A percentile compares a stretch with the other conserved stretches of the same genome.
Conservation (phyloP, 2,888 invertebrate species). For the Phalera bucephala region DNA sequence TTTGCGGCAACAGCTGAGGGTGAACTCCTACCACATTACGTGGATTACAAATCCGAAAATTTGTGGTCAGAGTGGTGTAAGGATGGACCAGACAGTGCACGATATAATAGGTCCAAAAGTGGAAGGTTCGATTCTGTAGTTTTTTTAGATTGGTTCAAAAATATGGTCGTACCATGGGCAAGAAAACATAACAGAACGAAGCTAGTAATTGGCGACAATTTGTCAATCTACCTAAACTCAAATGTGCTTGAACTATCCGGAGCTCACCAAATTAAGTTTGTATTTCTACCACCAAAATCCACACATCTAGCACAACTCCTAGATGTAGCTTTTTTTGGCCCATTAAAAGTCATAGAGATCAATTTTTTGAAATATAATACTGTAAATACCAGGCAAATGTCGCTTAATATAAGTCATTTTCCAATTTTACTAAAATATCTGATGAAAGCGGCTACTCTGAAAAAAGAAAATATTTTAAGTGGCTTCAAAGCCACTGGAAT, state of each 20-base stretch:
- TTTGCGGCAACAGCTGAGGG: constrained; percentile 39
- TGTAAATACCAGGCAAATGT: constrained; percentile 3
- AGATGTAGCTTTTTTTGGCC: constrained; percentile 6
- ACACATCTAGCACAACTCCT: constrained; percentile 10
- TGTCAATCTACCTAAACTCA: constrained; percentile 10
- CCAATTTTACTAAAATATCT: constrained; percentile 6
- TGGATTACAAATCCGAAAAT: constrained; percentile 54
- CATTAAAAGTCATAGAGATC: constrained; percentile 4
- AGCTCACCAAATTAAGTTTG: constrained; percentile 7
- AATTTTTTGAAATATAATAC: constrained; percentile 3
- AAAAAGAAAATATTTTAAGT: constrained; percentile 8
- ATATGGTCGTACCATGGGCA: constrained; percentile 10
- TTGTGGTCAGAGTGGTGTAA: constrained; percentile 47
- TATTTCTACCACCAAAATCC: constrained; percentile 10
- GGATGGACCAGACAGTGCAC: constrained; percentile 38
- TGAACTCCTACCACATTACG: constrained; percentile 38
- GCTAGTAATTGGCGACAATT: constrained; percentile 17
- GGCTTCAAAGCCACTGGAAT: constrained; percentile 13
- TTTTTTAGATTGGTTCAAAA: constrained; percentile 35
- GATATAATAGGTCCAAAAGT: constrained; percentile 35
- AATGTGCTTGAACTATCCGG: constrained; percentile 9
- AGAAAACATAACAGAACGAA: constrained; percentile 1
- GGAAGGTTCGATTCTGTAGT: constrained; percentile 46
- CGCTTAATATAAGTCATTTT: constrained; percentile 6
- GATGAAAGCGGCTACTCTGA: constrained; percentile 3